Evolutionary conservation across 2,888 invertebrate species (phyloP).

Genomic region (Vanessa cardui): DNA sequence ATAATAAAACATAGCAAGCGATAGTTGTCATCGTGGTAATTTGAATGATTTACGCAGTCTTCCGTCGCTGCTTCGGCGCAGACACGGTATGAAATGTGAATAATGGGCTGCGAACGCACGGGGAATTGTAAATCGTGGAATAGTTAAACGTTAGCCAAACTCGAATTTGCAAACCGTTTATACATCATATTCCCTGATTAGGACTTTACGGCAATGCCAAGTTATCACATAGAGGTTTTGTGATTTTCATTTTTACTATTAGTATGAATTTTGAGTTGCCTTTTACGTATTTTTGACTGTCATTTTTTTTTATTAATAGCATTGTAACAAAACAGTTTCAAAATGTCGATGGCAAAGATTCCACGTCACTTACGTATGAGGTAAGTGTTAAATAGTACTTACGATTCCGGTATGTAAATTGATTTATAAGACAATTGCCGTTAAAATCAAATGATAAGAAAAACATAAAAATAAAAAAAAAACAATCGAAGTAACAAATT

Average conservation of each 20-base stretch:
- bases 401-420: too few relatives aligned
- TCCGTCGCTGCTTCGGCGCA: slow-evolving; percentile 47
- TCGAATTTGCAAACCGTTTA: slow-evolving; percentile 39
- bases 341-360: too few relatives aligned
- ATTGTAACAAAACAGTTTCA: too few relatives aligned
- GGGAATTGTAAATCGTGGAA: slow-evolving; percentile 48
- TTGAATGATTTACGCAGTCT: slow-evolving; percentile 51
- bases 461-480: too few relatives aligned
- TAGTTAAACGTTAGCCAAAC: slow-evolving; percentile 47
- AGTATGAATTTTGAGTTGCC: not conserved
- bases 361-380: too few relatives aligned
- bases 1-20: slow-evolving; percentile 35
- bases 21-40: slow-evolving; percentile 46
- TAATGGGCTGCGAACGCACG: slow-evolving; percentile 58
- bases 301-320: too few relatives aligned
- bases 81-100: slow-evolving; percentile 63
- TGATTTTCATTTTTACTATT: not conserved
- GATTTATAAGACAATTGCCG: too few relatives aligned
- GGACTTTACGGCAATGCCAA: slow-evolving; percentile 14
- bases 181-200: slow-evolving; percentile 11
- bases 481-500: too few relatives aligned
- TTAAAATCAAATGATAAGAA: too few relatives aligned
- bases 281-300: not conserved
- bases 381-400: too few relatives aligned
- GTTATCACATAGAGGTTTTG: slow-evolving; percentile 9